These are phyloP conservation scores for Neogobius melanostomus DNA, from an alignment of 2,113 vertebrate genomes.

Conservation along the genomic window DNA sequence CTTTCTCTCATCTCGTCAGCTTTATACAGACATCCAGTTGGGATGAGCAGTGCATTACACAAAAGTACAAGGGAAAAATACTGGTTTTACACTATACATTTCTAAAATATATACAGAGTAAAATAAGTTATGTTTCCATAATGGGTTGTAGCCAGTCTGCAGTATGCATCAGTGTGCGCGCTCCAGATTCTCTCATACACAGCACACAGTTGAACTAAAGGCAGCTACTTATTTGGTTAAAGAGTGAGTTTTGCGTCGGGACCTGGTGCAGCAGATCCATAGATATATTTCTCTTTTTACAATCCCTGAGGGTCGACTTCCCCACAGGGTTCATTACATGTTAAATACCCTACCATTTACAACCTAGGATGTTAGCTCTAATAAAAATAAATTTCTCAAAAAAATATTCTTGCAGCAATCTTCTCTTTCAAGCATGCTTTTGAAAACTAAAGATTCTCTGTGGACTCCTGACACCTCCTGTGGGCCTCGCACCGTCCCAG, in stretches of 20 bases:
- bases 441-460: slow-evolving; percentile 64
- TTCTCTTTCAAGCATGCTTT: slow-evolving; percentile 89
- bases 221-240: slow-evolving; percentile 98
- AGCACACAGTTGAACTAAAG: slow-evolving; percentile 87
- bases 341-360: slow-evolving; percentile 98
- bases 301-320: slow-evolving; percentile 75
- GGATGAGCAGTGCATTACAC: slow-evolving; percentile 94
- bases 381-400: slow-evolving; percentile 99
- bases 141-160: slow-evolving; percentile 85
- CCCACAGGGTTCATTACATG: slow-evolving; percentile 87
- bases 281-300: slow-evolving; percentile 95
- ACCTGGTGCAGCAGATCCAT: slow-evolving; percentile 90
- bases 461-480: slow-evolving; percentile 49
- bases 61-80: slow-evolving; percentile 95
- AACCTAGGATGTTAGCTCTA: slow-evolving; percentile 96
- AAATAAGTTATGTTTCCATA: slow-evolving; percentile 98
- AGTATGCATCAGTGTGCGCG: slow-evolving; percentile 67
- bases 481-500: slow-evolving; percentile 19
- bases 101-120: slow-evolving; percentile 99
- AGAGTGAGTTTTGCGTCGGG: slow-evolving; percentile 86
- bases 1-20: slow-evolving; percentile 72
- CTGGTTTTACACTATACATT: slow-evolving; percentile 95
- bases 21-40: slow-evolving; percentile 78
- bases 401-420: slow-evolving; percentile 95
- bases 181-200: slow-evolving; percentile 60